Evolutionary conservation across 2,888 invertebrate genomes (phyloP), one percentile per base, ranked within the genome.

Genomic region (Phragmatobia fuliginosa): DNA sequence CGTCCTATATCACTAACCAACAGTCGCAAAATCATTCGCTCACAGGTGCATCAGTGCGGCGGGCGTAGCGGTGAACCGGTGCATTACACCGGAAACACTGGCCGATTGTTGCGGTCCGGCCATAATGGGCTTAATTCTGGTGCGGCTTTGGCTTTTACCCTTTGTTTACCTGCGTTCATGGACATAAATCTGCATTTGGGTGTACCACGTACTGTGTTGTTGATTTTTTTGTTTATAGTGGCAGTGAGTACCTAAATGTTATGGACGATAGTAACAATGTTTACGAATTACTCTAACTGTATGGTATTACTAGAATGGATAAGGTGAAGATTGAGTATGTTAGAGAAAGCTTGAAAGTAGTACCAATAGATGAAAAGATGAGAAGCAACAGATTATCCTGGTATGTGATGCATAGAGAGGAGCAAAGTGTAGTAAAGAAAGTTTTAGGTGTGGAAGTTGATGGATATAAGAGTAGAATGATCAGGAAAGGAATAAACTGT

Each of bases 131-230:
- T 94, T 93, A 93, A 94, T 94, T 92, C 91, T 90, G 91, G 87
- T 91, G 94, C 87, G 93, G 94, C 93, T 93, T 93, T 91, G 87
- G 94, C 94, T 94, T 94, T 93, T 93, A 93, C 91, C 91, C 90
- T 87, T 92, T 94, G 94, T 94, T 92, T 93, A 91, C 93, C 90
- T 91, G 90, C 87, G 79, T 80, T 83, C 82, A 80, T 70, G 64
- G 70, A 72, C 76, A 78, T 84, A 79, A 80, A 83, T 81, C 81
- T 78, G 68, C 66, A 72, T 81, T 81, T 81, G 75, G 61, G 73
- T 52, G 21, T n/a, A 32, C n/a, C 36, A 6, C 18, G 33, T 38
- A 59, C 3, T 60, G 25, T 36, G 45, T 25, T 7, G 25, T 25
- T 63, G 33, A 18, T 6, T 52, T 68, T 68, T 52, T 10, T 21